A percentile compares a stretch with the other conserved stretches of the same genome.
phyloP scores from a whole-genome alignment of 1,140 invertebrate genomes.

The Lordiphosa collinella region DNA sequence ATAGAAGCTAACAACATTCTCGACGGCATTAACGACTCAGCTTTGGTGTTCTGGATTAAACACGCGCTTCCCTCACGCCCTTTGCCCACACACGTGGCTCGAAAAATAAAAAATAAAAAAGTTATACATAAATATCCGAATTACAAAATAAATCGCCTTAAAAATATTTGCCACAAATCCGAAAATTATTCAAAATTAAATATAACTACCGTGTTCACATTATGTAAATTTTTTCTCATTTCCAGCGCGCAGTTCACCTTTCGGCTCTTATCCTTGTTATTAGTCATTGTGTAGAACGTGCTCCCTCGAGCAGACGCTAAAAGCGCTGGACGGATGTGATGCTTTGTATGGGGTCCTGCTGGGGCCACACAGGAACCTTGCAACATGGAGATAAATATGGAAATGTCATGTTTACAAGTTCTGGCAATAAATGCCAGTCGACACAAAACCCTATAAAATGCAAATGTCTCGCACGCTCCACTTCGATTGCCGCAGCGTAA shows the following conservation, averaged over 20 bases:
- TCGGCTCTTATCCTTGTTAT: slow-evolving; percentile 28
- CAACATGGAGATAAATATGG: slow-evolving; percentile 53
- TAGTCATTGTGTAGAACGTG: slow-evolving; percentile 38
- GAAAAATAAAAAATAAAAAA: neutral
- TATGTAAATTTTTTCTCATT: slow-evolving; percentile 43
- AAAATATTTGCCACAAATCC: slow-evolving; percentile 53
- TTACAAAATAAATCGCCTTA: slow-evolving; percentile 51
- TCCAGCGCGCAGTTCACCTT: slow-evolving; percentile 27
- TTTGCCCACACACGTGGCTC: neutral
- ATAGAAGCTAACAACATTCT: slow-evolving; percentile 50
- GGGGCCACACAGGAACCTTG: slow-evolving; percentile 3
- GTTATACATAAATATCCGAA: slow-evolving; percentile 20
- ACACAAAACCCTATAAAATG: slow-evolving; percentile 28
- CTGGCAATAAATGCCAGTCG: slow-evolving; percentile 52
- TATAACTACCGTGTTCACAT: slow-evolving; percentile 46
- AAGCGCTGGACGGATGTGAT: slow-evolving; percentile 19
- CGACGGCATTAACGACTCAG: slow-evolving; percentile 25
- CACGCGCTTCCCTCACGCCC: slow-evolving; percentile 1
- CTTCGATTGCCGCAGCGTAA: neutral
- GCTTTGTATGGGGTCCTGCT: neutral
- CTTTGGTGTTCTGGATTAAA: slow-evolving; percentile 27
- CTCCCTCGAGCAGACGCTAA: neutral
- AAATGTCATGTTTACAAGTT: slow-evolving; percentile 62
- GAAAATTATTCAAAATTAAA: slow-evolving; percentile 58
- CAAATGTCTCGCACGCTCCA: slow-evolving; percentile 23